Evolutionary conservation across 1,140 invertebrate species (phyloP).

Genomic region (Drosophila bocqueti): DNA sequence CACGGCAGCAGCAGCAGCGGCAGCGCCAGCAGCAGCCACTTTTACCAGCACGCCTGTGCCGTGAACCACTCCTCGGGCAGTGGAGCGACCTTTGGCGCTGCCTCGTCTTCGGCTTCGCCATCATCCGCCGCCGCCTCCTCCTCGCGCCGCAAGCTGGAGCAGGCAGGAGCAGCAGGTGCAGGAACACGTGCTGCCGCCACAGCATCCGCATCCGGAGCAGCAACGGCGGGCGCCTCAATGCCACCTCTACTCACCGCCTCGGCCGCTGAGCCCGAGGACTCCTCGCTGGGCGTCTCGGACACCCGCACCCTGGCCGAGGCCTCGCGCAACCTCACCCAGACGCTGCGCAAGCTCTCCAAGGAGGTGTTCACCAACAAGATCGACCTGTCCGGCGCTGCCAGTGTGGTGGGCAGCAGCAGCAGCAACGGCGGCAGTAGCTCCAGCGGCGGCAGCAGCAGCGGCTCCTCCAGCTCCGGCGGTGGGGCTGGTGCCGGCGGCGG

Average conservation of each 20-base stretch:
- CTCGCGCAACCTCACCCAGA: slow-evolving; percentile 95
- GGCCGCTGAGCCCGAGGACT: slow-evolving; percentile 47
- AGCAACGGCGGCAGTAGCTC: slow-evolving; percentile 7
- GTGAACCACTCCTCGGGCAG: slow-evolving; percentile 17
- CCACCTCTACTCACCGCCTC: slow-evolving; percentile 1
- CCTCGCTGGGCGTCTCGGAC: slow-evolving; percentile 86
- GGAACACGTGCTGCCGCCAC: not conserved
- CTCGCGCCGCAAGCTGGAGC: slow-evolving; percentile 34
- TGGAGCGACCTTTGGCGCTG: not conserved
- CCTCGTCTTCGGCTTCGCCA: slow-evolving; percentile 11
- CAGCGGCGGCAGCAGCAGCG: slow-evolving; percentile 6
- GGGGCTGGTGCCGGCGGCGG: slow-evolving; percentile 9
- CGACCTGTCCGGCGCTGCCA: slow-evolving; percentile 84
- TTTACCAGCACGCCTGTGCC: slow-evolving; percentile 19
- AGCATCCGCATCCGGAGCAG: slow-evolving; percentile 36
- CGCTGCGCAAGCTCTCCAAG: slow-evolving; percentile 94
- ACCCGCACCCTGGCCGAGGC: slow-evolving; percentile 93
- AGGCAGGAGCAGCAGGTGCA: slow-evolving; percentile 7
- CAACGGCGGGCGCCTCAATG: slow-evolving; percentile 14
- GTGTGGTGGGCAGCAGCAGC: slow-evolving; percentile 85
- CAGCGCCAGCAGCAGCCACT: slow-evolving; percentile 17
- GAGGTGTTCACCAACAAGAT: slow-evolving; percentile 91
- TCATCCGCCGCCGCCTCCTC: slow-evolving; percentile 13
- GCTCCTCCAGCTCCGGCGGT: slow-evolving; percentile 5
- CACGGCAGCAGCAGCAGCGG: slow-evolving; percentile 4